phyloP scores from a whole-genome alignment of 2,888 invertebrate species.

The Anagyrus pseudococci region DNA sequence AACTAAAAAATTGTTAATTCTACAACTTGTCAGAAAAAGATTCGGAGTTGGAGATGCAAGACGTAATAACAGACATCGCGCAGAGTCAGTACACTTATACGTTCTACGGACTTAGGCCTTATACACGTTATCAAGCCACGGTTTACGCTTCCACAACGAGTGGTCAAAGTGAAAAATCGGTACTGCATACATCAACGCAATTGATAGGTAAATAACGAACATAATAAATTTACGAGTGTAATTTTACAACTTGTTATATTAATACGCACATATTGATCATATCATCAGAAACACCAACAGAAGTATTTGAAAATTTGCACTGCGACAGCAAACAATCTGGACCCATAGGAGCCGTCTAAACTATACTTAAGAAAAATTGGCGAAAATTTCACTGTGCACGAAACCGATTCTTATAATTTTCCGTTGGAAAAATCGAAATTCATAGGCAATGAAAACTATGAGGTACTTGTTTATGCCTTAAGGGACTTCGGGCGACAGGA shows the following conservation, averaged over 20 bases:
- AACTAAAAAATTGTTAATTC: constrained; percentile 14
- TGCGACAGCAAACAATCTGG: constrained; percentile 13
- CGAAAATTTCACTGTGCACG: constrained; percentile 5
- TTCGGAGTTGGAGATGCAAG: neutral
- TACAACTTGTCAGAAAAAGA: neutral
- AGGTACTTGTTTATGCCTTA: constrained; percentile 37
- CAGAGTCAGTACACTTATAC: constrained; percentile 10
- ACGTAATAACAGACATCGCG: neutral
- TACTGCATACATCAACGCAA: constrained; percentile 18
- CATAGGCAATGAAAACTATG: constrained; percentile 41
- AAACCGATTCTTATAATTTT: constrained; percentile 8
- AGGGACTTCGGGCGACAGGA: constrained; percentile 20
- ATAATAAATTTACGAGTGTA: neutral
- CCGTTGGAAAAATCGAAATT: neutral
- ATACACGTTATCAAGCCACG: constrained; percentile 37
- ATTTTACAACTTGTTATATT: no score
- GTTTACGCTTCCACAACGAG: constrained; percentile 39
- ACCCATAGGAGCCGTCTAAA: constrained; percentile 21
- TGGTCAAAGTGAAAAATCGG: constrained; percentile 19
- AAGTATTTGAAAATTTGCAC: constrained; percentile 36
- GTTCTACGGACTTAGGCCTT: constrained; percentile 40
- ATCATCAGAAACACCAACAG: constrained; percentile 44
- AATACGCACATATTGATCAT: neutral
- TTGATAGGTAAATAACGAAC: constrained; percentile 18
- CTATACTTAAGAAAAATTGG: constrained; percentile 39